These are phyloP conservation scores for Grammomys dolichurus DNA, from an alignment of 2,113 vertebrate species.

Conservation along the genomic window DNA sequence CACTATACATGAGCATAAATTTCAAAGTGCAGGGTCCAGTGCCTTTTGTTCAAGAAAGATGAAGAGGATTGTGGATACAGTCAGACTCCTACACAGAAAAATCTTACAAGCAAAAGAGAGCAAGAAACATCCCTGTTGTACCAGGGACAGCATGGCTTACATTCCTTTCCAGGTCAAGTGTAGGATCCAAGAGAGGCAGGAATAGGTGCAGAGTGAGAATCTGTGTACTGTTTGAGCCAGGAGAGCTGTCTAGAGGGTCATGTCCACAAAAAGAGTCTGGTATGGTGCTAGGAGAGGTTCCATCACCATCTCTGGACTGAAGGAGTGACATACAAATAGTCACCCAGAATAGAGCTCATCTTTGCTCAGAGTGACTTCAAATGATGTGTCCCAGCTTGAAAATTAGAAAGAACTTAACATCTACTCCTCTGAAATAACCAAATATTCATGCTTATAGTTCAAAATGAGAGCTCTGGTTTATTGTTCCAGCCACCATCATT, in stretches of 20 bases:
- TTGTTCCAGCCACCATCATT: background rate
- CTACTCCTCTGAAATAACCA: background rate
- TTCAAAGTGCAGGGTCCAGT: background rate
- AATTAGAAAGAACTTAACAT: background rate
- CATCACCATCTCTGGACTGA: background rate
- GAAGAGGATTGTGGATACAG: background rate
- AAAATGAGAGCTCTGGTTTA: background rate
- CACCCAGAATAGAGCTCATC: background rate
- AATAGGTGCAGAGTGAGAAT: background rate
- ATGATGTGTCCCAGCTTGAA: background rate
- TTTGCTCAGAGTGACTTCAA: background rate
- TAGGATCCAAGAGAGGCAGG: background rate
- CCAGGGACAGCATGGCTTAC: fast-evolving
- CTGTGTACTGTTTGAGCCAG: background rate
- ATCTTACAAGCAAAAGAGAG: background rate
- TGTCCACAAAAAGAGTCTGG: background rate
- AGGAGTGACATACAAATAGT: background rate
- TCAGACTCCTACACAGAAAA: too few species aligned
- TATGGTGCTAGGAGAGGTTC: fast-evolving
- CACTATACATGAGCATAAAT: background rate
- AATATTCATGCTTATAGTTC: background rate
- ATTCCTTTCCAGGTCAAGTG: too few species aligned
- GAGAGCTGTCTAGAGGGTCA: background rate
- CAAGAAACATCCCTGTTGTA: too few species aligned
- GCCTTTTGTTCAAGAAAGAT: background rate